A percentile compares a stretch with the other conserved stretches of the same genome.
Conservation (phyloP, 2,797 vertebrate genomes). For the Micromesistius poutassou region DNA sequence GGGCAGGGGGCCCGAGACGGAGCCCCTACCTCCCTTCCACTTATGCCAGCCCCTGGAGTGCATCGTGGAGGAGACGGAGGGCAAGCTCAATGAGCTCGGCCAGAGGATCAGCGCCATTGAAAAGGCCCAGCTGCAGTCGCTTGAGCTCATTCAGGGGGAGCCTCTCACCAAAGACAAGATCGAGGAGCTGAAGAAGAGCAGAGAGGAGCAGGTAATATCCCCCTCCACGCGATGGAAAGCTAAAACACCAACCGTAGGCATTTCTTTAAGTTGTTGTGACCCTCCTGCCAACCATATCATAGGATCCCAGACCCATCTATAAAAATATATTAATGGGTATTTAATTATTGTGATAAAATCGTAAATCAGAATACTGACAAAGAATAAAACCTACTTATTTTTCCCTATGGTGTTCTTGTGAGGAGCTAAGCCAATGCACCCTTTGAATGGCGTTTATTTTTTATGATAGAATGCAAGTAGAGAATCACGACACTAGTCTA, state of each 20-base stretch:
- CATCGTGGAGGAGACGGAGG: slow-evolving; percentile 99
- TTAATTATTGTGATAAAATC: neutral
- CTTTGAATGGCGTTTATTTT: slow-evolving; percentile 54
- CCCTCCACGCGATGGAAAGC: neutral
- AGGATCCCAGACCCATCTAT: neutral
- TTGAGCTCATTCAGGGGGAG: slow-evolving; percentile 98
- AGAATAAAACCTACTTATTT: neutral
- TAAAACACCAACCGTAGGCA: neutral
- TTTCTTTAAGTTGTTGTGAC: neutral
- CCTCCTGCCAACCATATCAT: neutral
- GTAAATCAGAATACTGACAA: neutral
- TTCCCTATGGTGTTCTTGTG: neutral
- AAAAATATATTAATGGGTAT: neutral
- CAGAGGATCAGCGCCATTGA: slow-evolving; percentile 98
- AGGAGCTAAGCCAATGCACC: neutral
- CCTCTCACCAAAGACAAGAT: slow-evolving; percentile 99
- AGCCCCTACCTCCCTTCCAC: slow-evolving; percentile 93
- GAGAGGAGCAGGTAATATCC: slow-evolving; percentile 91
- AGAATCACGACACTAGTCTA: neutral
- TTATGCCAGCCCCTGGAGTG: slow-evolving; percentile 98
- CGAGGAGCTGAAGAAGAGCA: slow-evolving; percentile 96
- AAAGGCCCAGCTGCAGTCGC: slow-evolving; percentile 94
- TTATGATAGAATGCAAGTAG: neutral
- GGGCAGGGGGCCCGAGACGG: slow-evolving; percentile 78
- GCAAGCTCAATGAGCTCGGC: slow-evolving; percentile 98